Evolutionary conservation across 2,113 vertebrate species (phyloP).

Genomic region (Scomber japonicus): DNA sequence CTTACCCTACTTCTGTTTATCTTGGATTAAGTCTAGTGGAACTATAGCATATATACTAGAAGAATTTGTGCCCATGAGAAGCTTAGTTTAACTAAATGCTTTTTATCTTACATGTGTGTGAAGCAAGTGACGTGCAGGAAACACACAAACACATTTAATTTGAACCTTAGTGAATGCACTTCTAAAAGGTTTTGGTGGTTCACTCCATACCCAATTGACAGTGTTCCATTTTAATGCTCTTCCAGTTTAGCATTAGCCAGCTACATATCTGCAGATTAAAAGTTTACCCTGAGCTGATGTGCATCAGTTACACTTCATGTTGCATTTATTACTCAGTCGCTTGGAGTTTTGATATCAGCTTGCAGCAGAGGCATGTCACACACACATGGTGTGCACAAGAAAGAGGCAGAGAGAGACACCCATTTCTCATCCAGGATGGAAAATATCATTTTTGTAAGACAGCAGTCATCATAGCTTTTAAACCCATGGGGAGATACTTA

Average conservation of each 20-base stretch:
- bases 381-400: conserved; percentile 18
- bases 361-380: conserved; percentile 55
- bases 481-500: conserved; percentile 9
- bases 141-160: conserved; percentile 21
- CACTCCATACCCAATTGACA: conserved; percentile 27
- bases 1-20: neutral
- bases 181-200: conserved; percentile 29
- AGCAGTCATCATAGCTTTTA: conserved; percentile 18
- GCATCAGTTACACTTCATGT: conserved; percentile 71
- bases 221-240: conserved; percentile 50
- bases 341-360: conserved; percentile 58
- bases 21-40: conserved; percentile 7
- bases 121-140: conserved; percentile 3
- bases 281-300: conserved; percentile 61
- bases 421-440: conserved; percentile 24
- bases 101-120: conserved; percentile 7
- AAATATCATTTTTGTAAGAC: conserved; percentile 18
- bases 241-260: conserved; percentile 34
- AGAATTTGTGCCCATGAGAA: conserved; percentile 7
- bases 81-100: conserved; percentile 2
- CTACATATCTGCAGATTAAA: conserved; percentile 60
- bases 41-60: neutral
- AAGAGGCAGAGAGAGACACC: conserved; percentile 15
- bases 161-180: conserved; percentile 20
- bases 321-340: conserved; percentile 68